These are phyloP conservation scores for Dyspetes luteomarginatus DNA, from an alignment of 2,888 invertebrate species.

Conservation along the genomic window DNA sequence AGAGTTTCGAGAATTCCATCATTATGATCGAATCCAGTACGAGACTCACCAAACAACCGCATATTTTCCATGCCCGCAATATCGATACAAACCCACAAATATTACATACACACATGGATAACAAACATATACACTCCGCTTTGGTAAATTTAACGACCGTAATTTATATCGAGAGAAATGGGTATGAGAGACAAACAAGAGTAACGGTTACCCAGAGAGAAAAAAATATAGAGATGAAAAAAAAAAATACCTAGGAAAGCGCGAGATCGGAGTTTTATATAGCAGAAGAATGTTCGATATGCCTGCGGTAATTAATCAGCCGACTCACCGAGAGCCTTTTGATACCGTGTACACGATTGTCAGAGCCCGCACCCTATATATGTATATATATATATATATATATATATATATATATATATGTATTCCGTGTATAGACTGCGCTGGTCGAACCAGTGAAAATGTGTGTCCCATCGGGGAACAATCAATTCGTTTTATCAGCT, in stretches of 20 bases:
- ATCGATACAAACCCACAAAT: neutral
- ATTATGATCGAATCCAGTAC: neutral
- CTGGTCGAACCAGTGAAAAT: slow-evolving; percentile 50
- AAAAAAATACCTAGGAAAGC: slow-evolving; percentile 33
- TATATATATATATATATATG: too few relatives aligned
- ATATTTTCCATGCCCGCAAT: neutral
- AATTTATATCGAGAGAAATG: slow-evolving; percentile 48
- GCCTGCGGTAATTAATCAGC: slow-evolving; percentile 57
- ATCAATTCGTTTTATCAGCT: slow-evolving; percentile 70
- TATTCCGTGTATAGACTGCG: too few relatives aligned
- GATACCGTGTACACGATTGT: slow-evolving; percentile 35
- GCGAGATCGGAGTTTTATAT: slow-evolving; percentile 33
- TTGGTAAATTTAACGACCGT: slow-evolving; percentile 1
- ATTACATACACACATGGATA: neutral
- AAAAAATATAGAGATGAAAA: slow-evolving; percentile 29
- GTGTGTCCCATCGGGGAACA: slow-evolving; percentile 65
- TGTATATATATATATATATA: too few relatives aligned
- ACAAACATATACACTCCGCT: neutral
- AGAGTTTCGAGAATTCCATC: slow-evolving; percentile 21
- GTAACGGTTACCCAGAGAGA: neutral
- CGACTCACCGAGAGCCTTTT: slow-evolving; percentile 43
- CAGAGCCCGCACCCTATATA: too few relatives aligned
- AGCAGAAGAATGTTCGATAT: slow-evolving; percentile 48
- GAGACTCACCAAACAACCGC: neutral
- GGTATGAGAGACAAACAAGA: slow-evolving; percentile 16